Evolutionary conservation across 1,140 invertebrate species (phyloP).

Genomic region (Halictus rubicundus): DNA sequence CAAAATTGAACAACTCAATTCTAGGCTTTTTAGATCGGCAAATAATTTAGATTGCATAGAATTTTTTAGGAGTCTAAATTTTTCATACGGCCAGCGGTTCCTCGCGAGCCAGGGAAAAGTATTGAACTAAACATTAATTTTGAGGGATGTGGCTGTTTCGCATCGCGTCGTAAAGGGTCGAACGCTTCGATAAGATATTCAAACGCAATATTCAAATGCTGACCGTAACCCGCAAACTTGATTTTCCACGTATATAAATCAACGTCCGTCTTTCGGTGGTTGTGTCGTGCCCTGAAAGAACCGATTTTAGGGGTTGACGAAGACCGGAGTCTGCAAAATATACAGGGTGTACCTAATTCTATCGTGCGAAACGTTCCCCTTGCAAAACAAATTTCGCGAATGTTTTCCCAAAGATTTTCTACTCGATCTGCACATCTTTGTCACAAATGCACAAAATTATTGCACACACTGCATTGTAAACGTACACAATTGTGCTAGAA

Average conservation of each 20-base stretch:
- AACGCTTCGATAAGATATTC: slow-evolving; percentile 65
- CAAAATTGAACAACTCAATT: too few species aligned
- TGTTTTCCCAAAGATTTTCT: too few species aligned
- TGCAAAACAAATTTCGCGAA: too few species aligned
- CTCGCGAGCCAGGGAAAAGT: background rate
- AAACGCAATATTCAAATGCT: slow-evolving; percentile 75
- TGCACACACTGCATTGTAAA: too few species aligned
- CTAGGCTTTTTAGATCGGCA: too few species aligned
- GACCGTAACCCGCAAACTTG: slow-evolving; percentile 68
- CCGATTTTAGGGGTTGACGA: slow-evolving; percentile 26
- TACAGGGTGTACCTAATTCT: background rate
- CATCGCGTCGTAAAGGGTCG: background rate
- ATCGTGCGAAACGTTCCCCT: background rate
- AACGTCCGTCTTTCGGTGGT: slow-evolving; percentile 47
- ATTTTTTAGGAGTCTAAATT: too few species aligned
- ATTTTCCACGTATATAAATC: slow-evolving; percentile 69
- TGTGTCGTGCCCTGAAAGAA: slow-evolving; percentile 34
- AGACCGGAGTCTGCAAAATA: slow-evolving; percentile 36
- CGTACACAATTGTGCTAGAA: too few species aligned
- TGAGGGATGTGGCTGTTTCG: background rate
- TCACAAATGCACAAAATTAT: too few species aligned
- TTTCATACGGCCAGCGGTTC: too few species aligned
- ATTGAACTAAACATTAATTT: background rate
- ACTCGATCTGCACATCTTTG: too few species aligned
- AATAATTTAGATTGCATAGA: too few species aligned